Base-by-base conservation (phyloP, 2,797 vertebrate genomes). In the Protonibea diacanthus region DNA sequence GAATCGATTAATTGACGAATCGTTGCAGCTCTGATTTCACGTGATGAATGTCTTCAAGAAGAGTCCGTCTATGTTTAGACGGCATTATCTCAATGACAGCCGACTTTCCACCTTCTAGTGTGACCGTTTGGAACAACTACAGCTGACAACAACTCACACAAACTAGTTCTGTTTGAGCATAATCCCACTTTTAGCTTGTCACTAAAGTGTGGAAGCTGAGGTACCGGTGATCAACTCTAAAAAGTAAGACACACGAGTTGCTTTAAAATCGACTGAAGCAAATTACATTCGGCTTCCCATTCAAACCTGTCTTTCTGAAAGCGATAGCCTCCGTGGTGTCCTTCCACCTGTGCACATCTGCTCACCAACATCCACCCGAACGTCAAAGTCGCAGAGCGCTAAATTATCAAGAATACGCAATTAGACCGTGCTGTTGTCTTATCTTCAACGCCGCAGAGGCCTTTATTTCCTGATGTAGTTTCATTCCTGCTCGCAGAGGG, bases 241-340 rank as follows among this genome's bases (percentile, higher is more conserved):
- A 14, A 38, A 66, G 61, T 25, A 49, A 18, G 69, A 71, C 20
- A 68, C 8, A 38, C 9, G 57, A 60, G 21, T 42, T 20, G 40
- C 60, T 76, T 73, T 76, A 17, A 64, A 79, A 64, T 11, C 10
- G 20, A 61, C 29, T 38, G 38, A 17, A 52, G 42, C 42, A 74
- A 71, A 76, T 44, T 5, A 33, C 44, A 63, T 12, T 0, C 51
- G 27, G n/a, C 25, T 60, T 49, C 17, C 55, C 13, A 33, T 27
- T 21, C 18, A 40, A 71, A 40, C 5, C 27, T 5, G 8, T 53
- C 48, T 27, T 47, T 64, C 10, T 53, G 49, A 57, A 17, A 49
- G 23, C 33, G 1, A 56, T 2, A 3, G 48, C 18, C 18, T 66
- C 23, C 57, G 21, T 27, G 42, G 1, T 59, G 3, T 61, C 45